phyloP scores from a whole-genome alignment of 2,113 vertebrate genomes.

The Regulus satrapa region DNA sequence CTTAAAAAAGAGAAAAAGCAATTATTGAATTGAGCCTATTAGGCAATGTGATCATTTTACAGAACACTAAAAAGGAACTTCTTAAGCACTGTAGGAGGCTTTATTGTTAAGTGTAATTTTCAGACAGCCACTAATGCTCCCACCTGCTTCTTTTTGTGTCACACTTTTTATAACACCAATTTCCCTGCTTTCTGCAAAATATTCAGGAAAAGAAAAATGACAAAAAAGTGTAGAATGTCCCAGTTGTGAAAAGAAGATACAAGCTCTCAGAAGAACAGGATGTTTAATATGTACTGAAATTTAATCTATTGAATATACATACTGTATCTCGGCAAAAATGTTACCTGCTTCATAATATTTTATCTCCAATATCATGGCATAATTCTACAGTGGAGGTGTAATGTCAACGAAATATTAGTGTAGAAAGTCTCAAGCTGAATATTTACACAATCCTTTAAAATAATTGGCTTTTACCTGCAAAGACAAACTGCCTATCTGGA shows the following conservation, averaged over 20 bases:
- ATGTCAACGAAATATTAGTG: conserved; percentile 5
- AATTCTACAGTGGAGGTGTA: neutral
- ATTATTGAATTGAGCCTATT: conserved; percentile 38
- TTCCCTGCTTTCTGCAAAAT: neutral
- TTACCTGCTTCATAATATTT: neutral
- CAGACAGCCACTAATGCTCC: conserved; percentile 14
- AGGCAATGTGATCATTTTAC: conserved; percentile 11
- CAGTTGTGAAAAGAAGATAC: neutral
- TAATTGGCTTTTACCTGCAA: conserved; percentile 54
- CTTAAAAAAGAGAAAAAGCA: neutral
- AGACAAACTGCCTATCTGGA: neutral
- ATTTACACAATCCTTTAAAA: conserved; percentile 64
- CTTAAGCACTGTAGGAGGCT: conserved; percentile 13
- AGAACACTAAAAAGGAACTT: conserved; percentile 22
- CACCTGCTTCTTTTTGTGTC: conserved; percentile 36
- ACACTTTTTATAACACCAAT: conserved; percentile 6
- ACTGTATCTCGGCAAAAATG: neutral
- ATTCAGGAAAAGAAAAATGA: neutral
- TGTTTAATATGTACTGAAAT: neutral
- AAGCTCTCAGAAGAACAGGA: neutral
- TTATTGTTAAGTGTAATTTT: conserved; percentile 42
- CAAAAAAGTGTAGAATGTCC: neutral
- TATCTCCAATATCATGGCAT: neutral
- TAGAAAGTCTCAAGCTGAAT: neutral
- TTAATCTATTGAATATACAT: neutral